Evolutionary conservation across 2,888 invertebrate species (phyloP), one percentile per base, ranked within the genome.

Genomic region (Calameuta idolon): DNA sequence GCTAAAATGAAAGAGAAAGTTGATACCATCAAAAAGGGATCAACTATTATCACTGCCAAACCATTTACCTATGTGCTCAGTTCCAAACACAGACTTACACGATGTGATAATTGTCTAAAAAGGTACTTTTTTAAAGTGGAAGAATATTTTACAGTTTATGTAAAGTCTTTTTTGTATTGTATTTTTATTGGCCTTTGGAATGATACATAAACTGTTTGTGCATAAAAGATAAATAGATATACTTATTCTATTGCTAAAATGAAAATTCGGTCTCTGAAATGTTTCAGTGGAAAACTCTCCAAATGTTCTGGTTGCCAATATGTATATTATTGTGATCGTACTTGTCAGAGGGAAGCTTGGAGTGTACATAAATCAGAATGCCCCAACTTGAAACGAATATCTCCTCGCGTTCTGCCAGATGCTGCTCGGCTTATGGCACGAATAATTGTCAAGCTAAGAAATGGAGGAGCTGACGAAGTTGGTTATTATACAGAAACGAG

Each of bases 281-380:
- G 68, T 93, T 93, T 84, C 92, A 97, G 96, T 87, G 93, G 93
- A 75, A 95, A 95, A 88, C 93, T 97, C 75, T 92, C 94, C 35
- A 96, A 96, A 92, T 98, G 98, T 92, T 95, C 97, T 0, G 95
- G 94, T 76, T 98, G 98, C 92, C 94, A 95, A 78, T 96, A 95
- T 87, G 95, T 96, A 1, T 94, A 95, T 90, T 98, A 98, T 88
- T 98, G 98, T 88, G 95, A 95, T 83, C 94, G 94, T 76, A 91
- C 90, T 69, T 98, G 98, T 91, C 98, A 98, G 92, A 95, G 93
- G 90, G 94, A 95, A 85, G 95, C 96, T 15, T 98, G 98, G 98
- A 89, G 91, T 12, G 93, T 95, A 79, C 98, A 98, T 90, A 97
- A 96, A 92, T 92, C 93, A 88, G 98, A 98, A 93, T 98, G 98